A percentile compares a stretch with the other conserved stretches of the same genome.
Conservation (phyloP, 2,113 vertebrate genomes). For the Penelope pileata region DNA sequence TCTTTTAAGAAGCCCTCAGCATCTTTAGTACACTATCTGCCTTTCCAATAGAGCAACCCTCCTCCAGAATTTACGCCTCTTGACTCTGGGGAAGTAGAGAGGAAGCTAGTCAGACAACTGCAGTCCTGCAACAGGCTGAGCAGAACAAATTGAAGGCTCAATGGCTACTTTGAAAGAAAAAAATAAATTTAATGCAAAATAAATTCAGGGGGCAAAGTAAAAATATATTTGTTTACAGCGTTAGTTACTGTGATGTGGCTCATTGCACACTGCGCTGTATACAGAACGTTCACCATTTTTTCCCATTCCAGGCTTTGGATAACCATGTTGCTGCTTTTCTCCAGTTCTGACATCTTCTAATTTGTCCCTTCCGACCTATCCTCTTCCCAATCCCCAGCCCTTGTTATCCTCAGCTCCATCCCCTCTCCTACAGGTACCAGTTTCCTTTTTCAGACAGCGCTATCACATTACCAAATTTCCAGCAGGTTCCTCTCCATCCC, state of each 20-base stretch:
- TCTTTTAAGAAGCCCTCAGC: neutral
- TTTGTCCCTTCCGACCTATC: neutral
- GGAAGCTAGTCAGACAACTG: neutral
- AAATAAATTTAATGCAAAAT: neutral
- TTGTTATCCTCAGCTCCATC: neutral
- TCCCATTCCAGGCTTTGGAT: neutral
- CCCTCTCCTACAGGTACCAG: neutral
- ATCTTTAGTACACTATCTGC: neutral
- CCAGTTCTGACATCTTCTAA: neutral
- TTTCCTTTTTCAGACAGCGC: neutral
- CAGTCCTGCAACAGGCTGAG: neutral
- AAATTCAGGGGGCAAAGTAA: neutral
- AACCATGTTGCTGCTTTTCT: neutral
- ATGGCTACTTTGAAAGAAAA: neutral
- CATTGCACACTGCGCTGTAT: neutral
- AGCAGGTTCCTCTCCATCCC: neutral
- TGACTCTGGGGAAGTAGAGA: neutral
- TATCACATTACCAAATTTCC: neutral
- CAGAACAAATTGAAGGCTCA: neutral
- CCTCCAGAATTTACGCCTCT: neutral
- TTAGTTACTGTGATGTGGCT: neutral
- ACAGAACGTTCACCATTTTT: fast-evolving
- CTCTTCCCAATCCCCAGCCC: neutral
- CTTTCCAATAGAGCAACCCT: neutral
- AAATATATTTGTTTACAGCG: neutral